Evolutionary conservation across 2,888 invertebrate species (phyloP), one percentile per base, ranked within the genome.

Genomic region (Trachelus tabidus): DNA sequence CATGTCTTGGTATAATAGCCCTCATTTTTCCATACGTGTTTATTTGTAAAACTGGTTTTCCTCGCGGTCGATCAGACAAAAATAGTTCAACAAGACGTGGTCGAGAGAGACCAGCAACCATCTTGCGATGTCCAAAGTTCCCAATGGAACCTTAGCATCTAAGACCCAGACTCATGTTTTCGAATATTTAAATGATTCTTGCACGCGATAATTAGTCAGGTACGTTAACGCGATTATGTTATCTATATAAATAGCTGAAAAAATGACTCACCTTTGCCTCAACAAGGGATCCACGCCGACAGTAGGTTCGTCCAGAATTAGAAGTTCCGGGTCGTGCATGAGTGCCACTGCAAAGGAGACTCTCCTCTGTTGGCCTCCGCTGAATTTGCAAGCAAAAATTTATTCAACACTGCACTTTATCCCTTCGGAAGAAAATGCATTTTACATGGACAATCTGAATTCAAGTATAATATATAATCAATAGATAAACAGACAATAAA

Each of bases 241-340:
- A 33, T 33, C 71, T 69, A 33, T 35, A 71, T 12, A 23, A 15
- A 23, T 11, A 30, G 4, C 4, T 68, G n/a, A 30, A 74, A 71
- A 9, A 31, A 31, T 3, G 2, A 15, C 83, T 80, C 83, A 93
- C 93, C 93, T 97, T 92, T 97, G 97, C 33, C 97, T 93, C 76
- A 98, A 94, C 83, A 97, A 93, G 0, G 98, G 98, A 93, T 98
- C 98, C 78, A 98, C 98, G 4, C 98, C 98, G 73, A 98, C 98
- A 0, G 98, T 98, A 0, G 98, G 98, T 92, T 98, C 98, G 90
- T 98, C 98, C 81, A 98, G 93, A 91, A 98, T 98, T 81, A 98
- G 93, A 73, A 98, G 93, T 91, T 97, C 97, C 0, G 98, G 98
- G 92, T 98, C 97, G 90, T 98, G 98, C 94, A 98, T 96, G 33